Percentiles rank a stretch among this genome's conserved stretches.
Conservation (phyloP, 1,140 invertebrate species). For the Hesperophylax magnus region DNA sequence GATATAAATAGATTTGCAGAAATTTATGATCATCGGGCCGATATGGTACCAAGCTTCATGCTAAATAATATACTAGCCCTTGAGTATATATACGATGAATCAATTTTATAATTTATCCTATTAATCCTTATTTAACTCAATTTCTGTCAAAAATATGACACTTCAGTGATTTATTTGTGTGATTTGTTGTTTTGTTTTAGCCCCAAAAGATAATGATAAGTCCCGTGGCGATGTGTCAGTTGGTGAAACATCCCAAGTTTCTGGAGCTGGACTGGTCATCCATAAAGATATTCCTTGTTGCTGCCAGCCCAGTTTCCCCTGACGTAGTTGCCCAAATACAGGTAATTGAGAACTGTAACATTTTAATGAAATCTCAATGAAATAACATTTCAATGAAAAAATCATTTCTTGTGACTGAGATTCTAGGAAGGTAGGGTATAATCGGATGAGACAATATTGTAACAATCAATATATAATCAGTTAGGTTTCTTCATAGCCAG, state of each 20-base stretch:
- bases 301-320: not conserved
- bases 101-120: not conserved
- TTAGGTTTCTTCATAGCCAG: too few relatives aligned
- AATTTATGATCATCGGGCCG: too few relatives aligned
- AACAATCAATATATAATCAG: not conserved
- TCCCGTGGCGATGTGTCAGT: slow-evolving; percentile 1
- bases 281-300: not conserved
- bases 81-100: too few relatives aligned
- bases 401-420: too few relatives aligned
- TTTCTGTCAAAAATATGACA: not conserved
- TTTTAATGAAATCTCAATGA: too few relatives aligned
- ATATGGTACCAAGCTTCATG: too few relatives aligned
- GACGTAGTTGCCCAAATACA: not conserved
- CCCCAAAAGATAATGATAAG: slow-evolving; percentile 14
- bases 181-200: slow-evolving; percentile 12
- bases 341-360: not conserved
- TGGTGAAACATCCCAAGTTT: slow-evolving; percentile 5
- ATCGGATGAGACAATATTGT: not conserved
- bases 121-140: too few relatives aligned
- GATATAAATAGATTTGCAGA: too few relatives aligned
- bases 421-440: not conserved
- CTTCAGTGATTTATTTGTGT: not conserved
- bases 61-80: too few relatives aligned
- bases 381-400: too few relatives aligned
- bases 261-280: not conserved